phyloP scores from a whole-genome alignment of 2,888 invertebrate genomes.

The Leucania comma region DNA sequence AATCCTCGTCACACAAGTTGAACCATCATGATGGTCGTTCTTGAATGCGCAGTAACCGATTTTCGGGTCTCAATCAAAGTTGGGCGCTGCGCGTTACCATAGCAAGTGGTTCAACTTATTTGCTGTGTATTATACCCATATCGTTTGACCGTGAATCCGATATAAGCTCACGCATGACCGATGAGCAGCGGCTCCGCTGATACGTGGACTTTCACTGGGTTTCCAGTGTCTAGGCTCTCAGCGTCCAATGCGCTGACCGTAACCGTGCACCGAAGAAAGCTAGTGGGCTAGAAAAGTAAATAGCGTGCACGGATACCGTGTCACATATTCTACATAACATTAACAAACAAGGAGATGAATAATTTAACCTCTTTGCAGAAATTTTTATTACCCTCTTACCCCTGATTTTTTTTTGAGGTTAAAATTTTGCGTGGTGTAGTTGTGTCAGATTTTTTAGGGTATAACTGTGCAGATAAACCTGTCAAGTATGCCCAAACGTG shows the following conservation, averaged over 20 bases:
- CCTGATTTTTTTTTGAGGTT: too few relatives aligned
- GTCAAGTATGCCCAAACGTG: too few relatives aligned
- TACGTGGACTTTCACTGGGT: conserved; percentile 73
- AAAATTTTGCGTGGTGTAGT: too few relatives aligned
- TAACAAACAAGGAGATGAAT: neutral
- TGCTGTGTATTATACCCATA: neutral
- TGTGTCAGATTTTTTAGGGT: too few relatives aligned
- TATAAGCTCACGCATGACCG: conserved; percentile 60
- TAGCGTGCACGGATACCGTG: conserved; percentile 40
- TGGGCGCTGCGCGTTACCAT: too few relatives aligned
- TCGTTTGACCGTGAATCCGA: conserved; percentile 46
- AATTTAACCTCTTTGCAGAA: conserved; percentile 9
- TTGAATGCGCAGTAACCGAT: too few relatives aligned
- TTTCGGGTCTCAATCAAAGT: too few relatives aligned
- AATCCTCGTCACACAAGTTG: too few relatives aligned
- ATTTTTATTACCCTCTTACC: neutral
- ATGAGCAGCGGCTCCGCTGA: conserved; percentile 39
- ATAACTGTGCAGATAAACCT: too few relatives aligned
- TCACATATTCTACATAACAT: conserved; percentile 14
- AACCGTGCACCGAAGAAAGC: conserved; percentile 71
- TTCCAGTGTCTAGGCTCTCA: conserved; percentile 68
- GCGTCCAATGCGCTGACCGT: conserved; percentile 66
- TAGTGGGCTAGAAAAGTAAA: conserved; percentile 72
- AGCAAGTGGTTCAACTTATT: too few relatives aligned
- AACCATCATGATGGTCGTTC: too few relatives aligned